These are phyloP conservation scores for Channa argus DNA, from an alignment of 2,113 vertebrate species.

Conservation along the genomic window DNA sequence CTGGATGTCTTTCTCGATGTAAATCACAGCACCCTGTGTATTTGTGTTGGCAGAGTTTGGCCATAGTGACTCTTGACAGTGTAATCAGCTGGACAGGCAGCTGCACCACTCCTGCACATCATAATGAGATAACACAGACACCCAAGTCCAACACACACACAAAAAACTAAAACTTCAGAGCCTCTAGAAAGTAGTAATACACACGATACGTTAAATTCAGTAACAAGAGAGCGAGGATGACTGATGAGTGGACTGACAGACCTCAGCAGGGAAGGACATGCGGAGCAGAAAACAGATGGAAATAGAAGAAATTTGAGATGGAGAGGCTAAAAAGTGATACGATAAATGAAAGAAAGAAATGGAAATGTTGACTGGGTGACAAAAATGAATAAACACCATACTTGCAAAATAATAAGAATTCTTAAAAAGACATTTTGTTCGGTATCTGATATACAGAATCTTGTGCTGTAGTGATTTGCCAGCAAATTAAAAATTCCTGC, in stretches of 20 bases:
- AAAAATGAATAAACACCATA: background rate
- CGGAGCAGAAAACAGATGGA: conserved; percentile 20
- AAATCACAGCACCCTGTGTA: conserved; percentile 38
- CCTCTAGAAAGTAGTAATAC: background rate
- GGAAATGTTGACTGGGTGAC: background rate
- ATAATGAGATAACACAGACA: conserved; percentile 50
- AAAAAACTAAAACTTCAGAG: too few species aligned
- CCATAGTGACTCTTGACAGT: conserved; percentile 46
- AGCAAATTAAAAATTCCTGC: background rate
- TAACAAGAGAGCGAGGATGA: conserved; percentile 17
- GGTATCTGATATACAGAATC: background rate
- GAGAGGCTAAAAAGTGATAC: background rate
- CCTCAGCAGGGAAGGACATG: background rate
- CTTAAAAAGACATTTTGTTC: background rate
- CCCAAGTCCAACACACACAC: background rate
- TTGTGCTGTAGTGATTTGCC: background rate
- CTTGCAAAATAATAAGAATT: too few species aligned
- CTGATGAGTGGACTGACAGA: conserved; percentile 16
- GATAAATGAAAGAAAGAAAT: background rate
- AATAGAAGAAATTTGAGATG: conserved; percentile 9
- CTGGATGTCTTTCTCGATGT: conserved; percentile 21
- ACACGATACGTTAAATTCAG: background rate
- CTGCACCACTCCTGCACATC: conserved; percentile 21
- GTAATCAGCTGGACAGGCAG: conserved; percentile 56
- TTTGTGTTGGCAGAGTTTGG: conserved; percentile 64